Evolutionary conservation across 2,113 vertebrate genomes (phyloP).

Genomic region (zebrafish (Danio rerio)): DNA sequence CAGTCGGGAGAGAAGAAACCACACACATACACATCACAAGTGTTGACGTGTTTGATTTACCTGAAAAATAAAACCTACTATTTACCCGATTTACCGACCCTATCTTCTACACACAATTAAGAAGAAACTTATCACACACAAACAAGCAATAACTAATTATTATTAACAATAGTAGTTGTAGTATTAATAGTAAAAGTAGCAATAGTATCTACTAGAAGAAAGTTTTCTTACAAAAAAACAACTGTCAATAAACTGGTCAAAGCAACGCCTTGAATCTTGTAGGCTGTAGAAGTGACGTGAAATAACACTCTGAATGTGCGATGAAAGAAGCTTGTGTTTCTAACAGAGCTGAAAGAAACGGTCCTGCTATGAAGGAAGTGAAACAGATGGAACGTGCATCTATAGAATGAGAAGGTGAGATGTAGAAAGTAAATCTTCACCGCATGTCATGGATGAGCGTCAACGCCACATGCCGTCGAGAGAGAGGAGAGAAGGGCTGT

Average conservation of each 20-base stretch:
- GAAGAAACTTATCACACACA: too few species aligned
- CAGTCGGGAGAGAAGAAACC: too few species aligned
- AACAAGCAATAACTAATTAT: too few species aligned
- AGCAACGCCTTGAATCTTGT: not conserved
- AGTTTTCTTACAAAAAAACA: not conserved
- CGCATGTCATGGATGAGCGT: not conserved
- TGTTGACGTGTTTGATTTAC: too few species aligned
- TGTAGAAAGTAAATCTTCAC: not conserved
- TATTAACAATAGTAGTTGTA: too few species aligned
- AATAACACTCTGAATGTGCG: not conserved
- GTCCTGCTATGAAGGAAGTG: conserved; percentile 7
- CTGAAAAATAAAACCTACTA: too few species aligned
- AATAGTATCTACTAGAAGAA: not conserved
- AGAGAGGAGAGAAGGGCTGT: not conserved
- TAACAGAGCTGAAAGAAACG: not conserved
- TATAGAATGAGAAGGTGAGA: not conserved
- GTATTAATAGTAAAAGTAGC: not conserved
- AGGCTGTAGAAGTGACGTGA: not conserved
- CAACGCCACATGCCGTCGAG: not conserved
- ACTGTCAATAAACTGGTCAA: not conserved
- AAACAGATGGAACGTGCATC: conserved; percentile 16
- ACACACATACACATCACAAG: too few species aligned
- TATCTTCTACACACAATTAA: too few species aligned
- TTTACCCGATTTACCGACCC: too few species aligned
- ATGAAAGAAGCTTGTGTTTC: not conserved